These are phyloP conservation scores for Syngnathus typhle DNA, from an alignment of 2,113 vertebrate genomes.

Conservation along the genomic window DNA sequence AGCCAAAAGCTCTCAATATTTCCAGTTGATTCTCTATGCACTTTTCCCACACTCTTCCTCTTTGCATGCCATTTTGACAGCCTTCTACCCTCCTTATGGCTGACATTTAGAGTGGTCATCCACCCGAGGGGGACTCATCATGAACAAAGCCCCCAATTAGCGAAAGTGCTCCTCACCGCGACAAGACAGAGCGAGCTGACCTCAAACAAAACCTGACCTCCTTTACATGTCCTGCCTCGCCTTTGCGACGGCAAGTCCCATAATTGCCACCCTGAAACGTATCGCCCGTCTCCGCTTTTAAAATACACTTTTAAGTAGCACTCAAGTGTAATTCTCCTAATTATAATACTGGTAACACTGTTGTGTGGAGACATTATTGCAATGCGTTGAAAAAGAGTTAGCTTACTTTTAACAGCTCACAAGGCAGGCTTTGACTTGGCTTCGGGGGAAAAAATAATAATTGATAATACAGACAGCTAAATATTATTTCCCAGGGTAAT, in stretches of 20 bases:
- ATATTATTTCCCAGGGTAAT: neutral
- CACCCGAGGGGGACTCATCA: conserved; percentile 14
- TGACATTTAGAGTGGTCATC: conserved; percentile 11
- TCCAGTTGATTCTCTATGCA: neutral
- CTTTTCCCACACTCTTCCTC: neutral
- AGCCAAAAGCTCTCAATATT: neutral
- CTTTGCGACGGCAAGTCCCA: neutral
- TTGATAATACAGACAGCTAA: neutral
- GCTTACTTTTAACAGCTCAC: neutral
- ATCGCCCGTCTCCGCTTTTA: neutral
- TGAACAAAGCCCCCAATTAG: conserved; percentile 29
- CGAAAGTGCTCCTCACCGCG: conserved; percentile 8
- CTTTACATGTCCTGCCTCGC: conserved; percentile 10
- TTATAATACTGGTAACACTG: neutral
- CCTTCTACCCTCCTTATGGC: conserved; percentile 4
- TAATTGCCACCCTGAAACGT: conserved; percentile 15
- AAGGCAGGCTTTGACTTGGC: neutral
- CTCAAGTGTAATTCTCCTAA: conserved; percentile 9
- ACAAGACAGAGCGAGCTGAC: conserved; percentile 12
- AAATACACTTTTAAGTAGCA: neutral
- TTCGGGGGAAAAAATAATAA: neutral
- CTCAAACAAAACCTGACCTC: conserved; percentile 29
- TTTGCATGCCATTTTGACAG: neutral
- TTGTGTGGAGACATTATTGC: neutral
- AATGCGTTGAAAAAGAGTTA: neutral